These are phyloP conservation scores for Ataeniobius toweri DNA, from an alignment of 2,797 vertebrate species.

Conservation along the genomic window DNA sequence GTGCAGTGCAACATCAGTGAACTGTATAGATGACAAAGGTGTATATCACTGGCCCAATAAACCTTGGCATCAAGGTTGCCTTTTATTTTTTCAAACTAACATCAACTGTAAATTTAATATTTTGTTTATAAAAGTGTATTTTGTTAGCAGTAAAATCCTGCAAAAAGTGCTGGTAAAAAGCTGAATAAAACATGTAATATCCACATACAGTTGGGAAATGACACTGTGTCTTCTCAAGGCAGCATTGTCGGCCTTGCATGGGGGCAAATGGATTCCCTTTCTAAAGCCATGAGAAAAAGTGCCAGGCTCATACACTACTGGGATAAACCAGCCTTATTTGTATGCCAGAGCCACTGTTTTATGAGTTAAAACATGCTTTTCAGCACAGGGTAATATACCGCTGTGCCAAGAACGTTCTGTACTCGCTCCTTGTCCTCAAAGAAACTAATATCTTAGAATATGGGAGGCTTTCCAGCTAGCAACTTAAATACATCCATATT, in stretches of 20 bases:
- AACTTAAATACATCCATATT: not conserved
- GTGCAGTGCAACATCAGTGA: constrained; percentile 67
- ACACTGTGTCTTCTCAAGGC: constrained; percentile 25
- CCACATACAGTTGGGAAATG: constrained; percentile 21
- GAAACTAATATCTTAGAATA: constrained; percentile 3
- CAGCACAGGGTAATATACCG: constrained; percentile 24
- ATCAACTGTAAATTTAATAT: not conserved
- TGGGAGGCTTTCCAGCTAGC: not conserved
- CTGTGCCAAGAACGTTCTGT: constrained; percentile 14
- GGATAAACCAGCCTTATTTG: constrained; percentile 57
- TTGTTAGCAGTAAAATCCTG: not conserved
- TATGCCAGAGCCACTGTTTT: constrained; percentile 50
- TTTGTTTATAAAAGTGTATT: not conserved
- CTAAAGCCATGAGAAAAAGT: constrained; percentile 54
- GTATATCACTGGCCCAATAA: constrained; percentile 66
- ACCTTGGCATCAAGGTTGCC: constrained; percentile 1
- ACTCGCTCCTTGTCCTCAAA: constrained; percentile 21
- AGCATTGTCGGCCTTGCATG: constrained; percentile 44
- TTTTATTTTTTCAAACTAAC: not conserved
- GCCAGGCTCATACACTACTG: constrained; percentile 42
- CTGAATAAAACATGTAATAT: constrained; percentile 33
- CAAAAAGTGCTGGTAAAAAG: not conserved
- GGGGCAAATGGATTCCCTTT: constrained; percentile 55
- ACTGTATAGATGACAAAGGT: constrained; percentile 79
- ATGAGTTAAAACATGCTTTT: constrained; percentile 50